Evolutionary conservation across 2,113 vertebrate genomes (phyloP).

Genomic region (Datnioides undecimradiatus): DNA sequence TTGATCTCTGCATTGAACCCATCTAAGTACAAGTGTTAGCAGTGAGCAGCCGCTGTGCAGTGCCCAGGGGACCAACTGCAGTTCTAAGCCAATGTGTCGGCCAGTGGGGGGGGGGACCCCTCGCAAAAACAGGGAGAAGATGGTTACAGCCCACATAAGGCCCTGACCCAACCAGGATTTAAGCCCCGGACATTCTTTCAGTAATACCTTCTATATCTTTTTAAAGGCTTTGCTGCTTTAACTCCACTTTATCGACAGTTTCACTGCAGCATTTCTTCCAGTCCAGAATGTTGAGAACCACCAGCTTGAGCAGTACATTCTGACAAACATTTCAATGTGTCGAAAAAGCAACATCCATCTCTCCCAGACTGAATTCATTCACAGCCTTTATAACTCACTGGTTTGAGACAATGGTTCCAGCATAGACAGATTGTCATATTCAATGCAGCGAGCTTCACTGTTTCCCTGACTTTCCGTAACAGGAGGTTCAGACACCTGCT

Average conservation of each 20-base stretch:
- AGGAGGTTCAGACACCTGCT: constrained; percentile 45
- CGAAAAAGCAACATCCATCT: neutral
- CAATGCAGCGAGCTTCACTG: neutral
- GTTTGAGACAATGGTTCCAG: constrained; percentile 20
- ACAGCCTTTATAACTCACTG: constrained; percentile 1
- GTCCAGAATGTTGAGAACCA: neutral
- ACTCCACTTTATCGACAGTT: neutral
- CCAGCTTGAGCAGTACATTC: neutral
- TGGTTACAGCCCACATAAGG: too few species aligned
- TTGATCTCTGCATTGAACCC: too few species aligned
- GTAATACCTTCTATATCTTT: neutral
- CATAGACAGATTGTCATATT: constrained; percentile 7
- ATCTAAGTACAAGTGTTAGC: too few species aligned
- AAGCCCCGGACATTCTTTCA: too few species aligned
- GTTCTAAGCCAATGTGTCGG: too few species aligned
- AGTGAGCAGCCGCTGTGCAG: too few species aligned
- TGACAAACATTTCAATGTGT: neutral
- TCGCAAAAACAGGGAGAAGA: too few species aligned
- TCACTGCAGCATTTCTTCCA: neutral
- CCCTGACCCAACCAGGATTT: too few species aligned
- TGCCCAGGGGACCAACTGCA: too few species aligned
- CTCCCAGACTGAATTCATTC: constrained; percentile 24
- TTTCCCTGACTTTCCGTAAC: constrained; percentile 19
- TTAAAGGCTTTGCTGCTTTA: neutral
- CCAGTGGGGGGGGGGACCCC: too few species aligned